phyloP scores from a whole-genome alignment of 1,140 invertebrate genomes.

The Caligus rogercresseyi region DNA sequence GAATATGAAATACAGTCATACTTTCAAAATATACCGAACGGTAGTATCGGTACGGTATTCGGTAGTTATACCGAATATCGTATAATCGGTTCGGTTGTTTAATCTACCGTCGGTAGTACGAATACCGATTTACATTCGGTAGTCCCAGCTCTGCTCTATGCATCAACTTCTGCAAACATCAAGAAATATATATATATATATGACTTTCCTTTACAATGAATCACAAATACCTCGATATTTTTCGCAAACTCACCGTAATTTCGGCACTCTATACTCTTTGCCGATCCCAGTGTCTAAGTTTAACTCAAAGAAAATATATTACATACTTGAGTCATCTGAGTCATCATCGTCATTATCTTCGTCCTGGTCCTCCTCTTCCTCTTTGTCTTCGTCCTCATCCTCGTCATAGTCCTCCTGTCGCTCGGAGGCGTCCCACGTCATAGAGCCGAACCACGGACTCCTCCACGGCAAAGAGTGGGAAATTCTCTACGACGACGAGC shows the following conservation, averaged over 20 bases:
- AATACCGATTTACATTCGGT: no score
- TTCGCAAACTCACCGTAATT: background rate
- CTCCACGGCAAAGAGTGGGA: conserved; percentile 36
- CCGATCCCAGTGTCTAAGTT: background rate
- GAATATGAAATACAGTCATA: no score
- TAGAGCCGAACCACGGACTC: conserved; percentile 66
- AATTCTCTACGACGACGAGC: conserved; percentile 52
- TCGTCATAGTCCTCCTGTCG: conserved; percentile 51
- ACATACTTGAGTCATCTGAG: conserved; percentile 29
- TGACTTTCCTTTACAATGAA: background rate
- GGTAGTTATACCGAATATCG: no score
- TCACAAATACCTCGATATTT: background rate
- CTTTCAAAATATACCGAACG: no score
- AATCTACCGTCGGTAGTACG: no score
- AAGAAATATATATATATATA: background rate
- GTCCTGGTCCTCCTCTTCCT: conserved; percentile 29
- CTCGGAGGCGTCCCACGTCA: conserved; percentile 45
- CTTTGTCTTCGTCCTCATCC: conserved; percentile 36
- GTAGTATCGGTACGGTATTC: no score
- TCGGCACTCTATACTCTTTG: no score
- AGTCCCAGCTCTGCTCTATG: no score
- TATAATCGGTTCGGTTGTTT: no score
- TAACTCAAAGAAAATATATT: background rate
- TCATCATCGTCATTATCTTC: conserved; percentile 31
- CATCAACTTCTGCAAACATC: background rate